Conservation (phyloP, 2,113 vertebrate species). For the Budorcas taxicolor region DNA sequence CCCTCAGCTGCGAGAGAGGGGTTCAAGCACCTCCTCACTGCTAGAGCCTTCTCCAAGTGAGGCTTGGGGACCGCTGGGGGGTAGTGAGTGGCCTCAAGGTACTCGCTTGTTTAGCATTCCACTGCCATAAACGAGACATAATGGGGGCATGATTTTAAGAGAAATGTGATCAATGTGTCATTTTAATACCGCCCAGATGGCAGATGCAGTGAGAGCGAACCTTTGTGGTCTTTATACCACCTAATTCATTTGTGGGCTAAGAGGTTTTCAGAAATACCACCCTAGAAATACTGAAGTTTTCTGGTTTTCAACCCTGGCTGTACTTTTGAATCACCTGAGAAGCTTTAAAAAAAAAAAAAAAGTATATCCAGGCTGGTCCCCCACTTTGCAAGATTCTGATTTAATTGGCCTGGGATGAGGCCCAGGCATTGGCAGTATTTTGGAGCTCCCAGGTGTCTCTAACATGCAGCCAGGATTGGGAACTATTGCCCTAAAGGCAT, state of each 20-base stretch:
- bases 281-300: constrained; percentile 8
- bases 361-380: background rate
- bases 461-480: background rate
- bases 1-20: background rate
- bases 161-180: background rate
- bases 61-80: background rate
- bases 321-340: constrained; percentile 2
- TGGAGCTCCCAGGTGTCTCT: background rate
- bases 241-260: background rate
- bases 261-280: background rate
- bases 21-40: background rate
- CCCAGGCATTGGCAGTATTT: background rate
- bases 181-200: constrained; percentile 5
- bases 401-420: constrained; percentile 1
- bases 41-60: background rate
- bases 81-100: background rate
- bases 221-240: background rate
- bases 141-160: background rate
- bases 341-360: background rate
- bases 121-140: constrained; percentile 26
- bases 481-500: background rate
- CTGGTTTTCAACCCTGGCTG: background rate
- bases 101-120: background rate
- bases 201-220: background rate
- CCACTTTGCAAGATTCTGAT: background rate